Percentiles rank a stretch among this genome's conserved stretches.
phyloP scores from a whole-genome alignment of 2,888 invertebrate genomes.

The Brassicogethes aeneus region DNA sequence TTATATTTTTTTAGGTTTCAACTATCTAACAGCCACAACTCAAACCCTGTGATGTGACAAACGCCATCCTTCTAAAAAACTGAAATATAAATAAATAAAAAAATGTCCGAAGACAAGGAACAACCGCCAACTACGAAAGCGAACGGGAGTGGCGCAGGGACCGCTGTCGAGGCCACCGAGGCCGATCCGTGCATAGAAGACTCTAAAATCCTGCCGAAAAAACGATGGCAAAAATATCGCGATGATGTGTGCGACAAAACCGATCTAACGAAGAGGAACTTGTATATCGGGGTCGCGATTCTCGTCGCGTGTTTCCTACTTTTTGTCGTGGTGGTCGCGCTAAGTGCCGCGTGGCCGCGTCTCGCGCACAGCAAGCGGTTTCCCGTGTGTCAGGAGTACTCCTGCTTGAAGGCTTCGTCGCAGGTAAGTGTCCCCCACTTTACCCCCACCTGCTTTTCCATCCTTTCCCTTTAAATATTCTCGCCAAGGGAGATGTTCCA shows the following conservation, averaged over 20 bases:
- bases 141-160: constrained; percentile 14
- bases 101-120: too few species aligned
- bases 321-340: constrained; percentile 39
- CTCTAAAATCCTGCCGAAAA: constrained; percentile 10
- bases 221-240: constrained; percentile 17
- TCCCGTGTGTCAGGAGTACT: constrained; percentile 40
- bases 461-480: too few species aligned
- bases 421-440: too few species aligned
- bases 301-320: constrained; percentile 35
- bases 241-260: constrained; percentile 25
- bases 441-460: too few species aligned
- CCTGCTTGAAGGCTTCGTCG: constrained; percentile 45
- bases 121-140: constrained; percentile 7
- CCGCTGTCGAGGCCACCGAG: constrained; percentile 20
- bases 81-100: too few species aligned
- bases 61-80: too few species aligned
- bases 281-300: constrained; percentile 25
- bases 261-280: constrained; percentile 27
- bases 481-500: too few species aligned
- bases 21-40: too few species aligned
- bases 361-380: constrained; percentile 35
- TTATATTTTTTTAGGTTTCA: too few species aligned
- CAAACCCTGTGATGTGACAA: too few species aligned
- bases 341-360: constrained; percentile 43
- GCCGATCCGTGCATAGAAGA: constrained; percentile 30